phyloP scores from a whole-genome alignment of 1,140 invertebrate species.

The Saccostrea echinata region DNA sequence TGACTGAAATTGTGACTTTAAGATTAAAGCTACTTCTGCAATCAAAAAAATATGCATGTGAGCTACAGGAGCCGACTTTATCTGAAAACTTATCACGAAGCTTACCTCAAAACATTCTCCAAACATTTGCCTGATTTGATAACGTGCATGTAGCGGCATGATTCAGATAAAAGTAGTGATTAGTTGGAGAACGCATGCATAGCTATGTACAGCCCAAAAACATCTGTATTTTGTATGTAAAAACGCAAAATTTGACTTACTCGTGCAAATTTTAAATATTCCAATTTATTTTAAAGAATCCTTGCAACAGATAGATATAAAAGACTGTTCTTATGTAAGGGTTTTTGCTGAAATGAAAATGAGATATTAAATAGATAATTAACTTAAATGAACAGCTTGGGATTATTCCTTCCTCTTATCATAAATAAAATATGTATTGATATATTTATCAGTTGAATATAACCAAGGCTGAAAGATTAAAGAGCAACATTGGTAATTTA shows the following conservation, averaged over 20 bases:
- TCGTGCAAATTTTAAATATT: too few species aligned
- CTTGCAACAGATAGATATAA: too few species aligned
- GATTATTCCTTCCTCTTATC: too few species aligned
- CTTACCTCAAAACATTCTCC: conserved; percentile 27
- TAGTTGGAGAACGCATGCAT: neutral
- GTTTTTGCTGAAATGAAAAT: too few species aligned
- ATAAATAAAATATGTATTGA: too few species aligned
- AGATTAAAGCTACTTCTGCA: neutral
- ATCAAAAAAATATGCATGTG: neutral
- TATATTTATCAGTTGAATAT: too few species aligned
- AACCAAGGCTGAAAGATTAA: too few species aligned
- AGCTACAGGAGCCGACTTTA: neutral
- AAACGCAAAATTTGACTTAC: neutral
- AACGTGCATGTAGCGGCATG: conserved; percentile 25
- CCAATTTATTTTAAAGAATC: too few species aligned
- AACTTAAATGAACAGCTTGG: too few species aligned
- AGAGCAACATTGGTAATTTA: too few species aligned
- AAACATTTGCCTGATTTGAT: neutral
- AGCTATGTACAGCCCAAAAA: neutral
- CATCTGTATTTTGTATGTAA: neutral
- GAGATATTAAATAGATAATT: too few species aligned
- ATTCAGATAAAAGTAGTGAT: conserved; percentile 1
- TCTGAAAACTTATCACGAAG: neutral
- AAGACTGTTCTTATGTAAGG: too few species aligned
- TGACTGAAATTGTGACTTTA: neutral